A percentile compares a stretch with the other conserved stretches of the same genome.
Evolutionary conservation across 2,113 vertebrate species (phyloP).

Genomic region (Macquaria ambigua): DNA sequence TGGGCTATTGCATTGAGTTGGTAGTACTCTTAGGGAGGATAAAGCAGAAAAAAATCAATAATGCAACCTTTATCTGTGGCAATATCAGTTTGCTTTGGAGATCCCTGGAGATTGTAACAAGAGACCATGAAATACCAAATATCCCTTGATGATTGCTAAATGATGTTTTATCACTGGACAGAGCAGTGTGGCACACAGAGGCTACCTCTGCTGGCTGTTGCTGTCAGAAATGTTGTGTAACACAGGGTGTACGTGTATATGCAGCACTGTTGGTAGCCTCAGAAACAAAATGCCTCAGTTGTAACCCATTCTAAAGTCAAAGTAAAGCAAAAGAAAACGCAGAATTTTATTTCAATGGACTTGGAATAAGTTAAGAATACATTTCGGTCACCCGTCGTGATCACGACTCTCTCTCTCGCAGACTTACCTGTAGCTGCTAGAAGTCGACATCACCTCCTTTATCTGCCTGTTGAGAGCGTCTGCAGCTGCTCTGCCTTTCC

Average conservation of each 20-base stretch:
- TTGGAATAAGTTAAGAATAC: background rate
- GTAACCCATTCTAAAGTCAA: background rate
- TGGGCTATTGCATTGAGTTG: conserved; percentile 60
- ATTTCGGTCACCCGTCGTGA: background rate
- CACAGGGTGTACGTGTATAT: background rate
- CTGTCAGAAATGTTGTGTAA: background rate
- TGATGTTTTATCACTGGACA: background rate
- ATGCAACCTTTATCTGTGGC: conserved; percentile 49
- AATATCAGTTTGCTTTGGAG: conserved; percentile 37
- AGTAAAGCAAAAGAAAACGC: background rate
- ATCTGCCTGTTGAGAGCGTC: conserved; percentile 96
- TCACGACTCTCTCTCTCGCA: background rate
- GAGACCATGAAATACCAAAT: conserved; percentile 31
- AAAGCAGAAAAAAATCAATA: conserved; percentile 60
- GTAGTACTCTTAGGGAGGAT: conserved; percentile 42
- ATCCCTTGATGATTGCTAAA: background rate
- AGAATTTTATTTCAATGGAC: background rate
- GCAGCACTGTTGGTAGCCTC: background rate
- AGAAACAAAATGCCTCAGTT: background rate
- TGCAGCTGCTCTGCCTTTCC: conserved; percentile 88
- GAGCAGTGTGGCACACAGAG: background rate
- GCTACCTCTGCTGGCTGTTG: background rate
- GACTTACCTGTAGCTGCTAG: conserved; percentile 92
- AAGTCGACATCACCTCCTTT: conserved; percentile 89
- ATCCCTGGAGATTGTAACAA: conserved; percentile 51